A percentile compares a stretch with the other conserved stretches of the same genome.
Evolutionary conservation across 2,888 invertebrate genomes (phyloP).

Genomic region (Proisotoma minuta): DNA sequence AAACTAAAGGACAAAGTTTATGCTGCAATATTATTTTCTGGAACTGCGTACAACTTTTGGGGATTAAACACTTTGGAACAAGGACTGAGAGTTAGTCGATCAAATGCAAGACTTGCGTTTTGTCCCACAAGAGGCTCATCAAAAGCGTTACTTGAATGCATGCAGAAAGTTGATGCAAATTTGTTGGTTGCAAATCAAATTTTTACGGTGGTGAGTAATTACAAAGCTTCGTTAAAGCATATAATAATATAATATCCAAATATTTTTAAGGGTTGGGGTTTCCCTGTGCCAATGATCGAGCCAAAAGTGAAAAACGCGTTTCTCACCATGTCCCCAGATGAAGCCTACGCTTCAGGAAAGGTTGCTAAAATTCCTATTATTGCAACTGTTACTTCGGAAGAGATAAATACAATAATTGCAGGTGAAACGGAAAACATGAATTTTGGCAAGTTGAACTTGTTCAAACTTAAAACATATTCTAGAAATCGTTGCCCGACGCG

Average conservation of each 20-base stretch:
- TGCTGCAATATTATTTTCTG: conserved; percentile 26
- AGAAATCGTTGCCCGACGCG: no score
- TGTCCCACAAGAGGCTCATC: conserved; percentile 19
- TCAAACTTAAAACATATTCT: no score
- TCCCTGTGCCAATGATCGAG: conserved; percentile 34
- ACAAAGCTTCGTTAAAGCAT: no score
- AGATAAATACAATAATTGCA: conserved; percentile 22
- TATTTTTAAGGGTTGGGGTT: not conserved
- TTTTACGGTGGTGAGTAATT: conserved; percentile 23
- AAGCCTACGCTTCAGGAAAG: conserved; percentile 25
- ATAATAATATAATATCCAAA: no score
- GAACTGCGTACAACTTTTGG: conserved; percentile 33
- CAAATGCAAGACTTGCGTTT: conserved; percentile 21
- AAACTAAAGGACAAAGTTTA: conserved; percentile 20
- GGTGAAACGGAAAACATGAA: not conserved
- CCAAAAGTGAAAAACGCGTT: conserved; percentile 26
- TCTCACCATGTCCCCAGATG: conserved; percentile 27
- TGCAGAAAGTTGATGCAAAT: conserved; percentile 21
- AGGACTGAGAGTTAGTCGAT: conserved; percentile 17
- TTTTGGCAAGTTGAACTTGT: no score
- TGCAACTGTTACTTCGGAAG: conserved; percentile 25
- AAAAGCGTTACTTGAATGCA: conserved; percentile 26
- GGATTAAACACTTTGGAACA: conserved; percentile 18
- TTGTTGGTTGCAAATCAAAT: conserved; percentile 32
- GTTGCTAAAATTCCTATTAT: conserved; percentile 32